Evolutionary conservation across 2,888 invertebrate species (phyloP).

Genomic region (Drosophila engyochracea): DNA sequence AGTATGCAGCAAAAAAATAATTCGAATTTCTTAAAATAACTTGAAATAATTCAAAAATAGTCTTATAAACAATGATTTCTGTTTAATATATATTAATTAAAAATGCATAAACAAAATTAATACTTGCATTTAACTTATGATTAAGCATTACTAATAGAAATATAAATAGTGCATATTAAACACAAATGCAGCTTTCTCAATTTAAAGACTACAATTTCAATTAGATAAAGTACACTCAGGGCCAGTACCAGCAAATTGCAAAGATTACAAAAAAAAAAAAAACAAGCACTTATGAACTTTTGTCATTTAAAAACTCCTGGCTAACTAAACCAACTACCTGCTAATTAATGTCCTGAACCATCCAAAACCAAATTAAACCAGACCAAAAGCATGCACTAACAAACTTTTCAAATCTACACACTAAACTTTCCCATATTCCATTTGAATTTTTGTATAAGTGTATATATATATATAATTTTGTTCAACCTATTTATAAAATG

Average conservation of each 20-base stretch:
- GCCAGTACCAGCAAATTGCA: background rate
- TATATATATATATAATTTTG: slow-evolving; percentile 7
- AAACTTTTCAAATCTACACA: slow-evolving; percentile 55
- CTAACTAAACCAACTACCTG: background rate
- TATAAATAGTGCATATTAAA: background rate
- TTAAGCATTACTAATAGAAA: background rate
- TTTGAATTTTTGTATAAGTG: slow-evolving; percentile 10
- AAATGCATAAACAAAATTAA: background rate
- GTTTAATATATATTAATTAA: no score
- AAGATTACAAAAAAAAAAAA: background rate
- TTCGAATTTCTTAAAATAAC: background rate
- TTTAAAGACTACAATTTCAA: background rate
- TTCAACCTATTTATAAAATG: slow-evolving; percentile 37
- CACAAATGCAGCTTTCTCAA: background rate
- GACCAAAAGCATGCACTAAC: background rate
- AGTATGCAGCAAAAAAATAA: slow-evolving; percentile 18
- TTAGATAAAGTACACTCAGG: background rate
- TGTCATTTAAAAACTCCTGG: background rate
- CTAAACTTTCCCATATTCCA: slow-evolving; percentile 36
- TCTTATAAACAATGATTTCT: background rate
- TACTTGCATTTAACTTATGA: background rate
- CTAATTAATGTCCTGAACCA: slow-evolving; percentile 38
- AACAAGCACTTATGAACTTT: background rate
- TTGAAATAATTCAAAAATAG: background rate
- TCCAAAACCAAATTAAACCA: slow-evolving; percentile 11